Evolutionary conservation across 2,888 invertebrate species (phyloP).

Genomic region (Drepana falcataria): DNA sequence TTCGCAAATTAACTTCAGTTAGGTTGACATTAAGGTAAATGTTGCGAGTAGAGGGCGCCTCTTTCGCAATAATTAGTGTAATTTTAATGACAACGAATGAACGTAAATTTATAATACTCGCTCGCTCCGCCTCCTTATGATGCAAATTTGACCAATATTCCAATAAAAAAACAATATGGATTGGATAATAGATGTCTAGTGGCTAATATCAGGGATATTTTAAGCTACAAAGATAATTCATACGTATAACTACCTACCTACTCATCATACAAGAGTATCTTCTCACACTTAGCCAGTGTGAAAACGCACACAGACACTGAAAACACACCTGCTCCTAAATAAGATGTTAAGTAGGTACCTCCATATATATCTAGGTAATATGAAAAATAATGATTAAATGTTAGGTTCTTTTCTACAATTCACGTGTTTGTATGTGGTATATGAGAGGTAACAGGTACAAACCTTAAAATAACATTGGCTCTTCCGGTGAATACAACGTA

Average conservation of each 20-base stretch:
- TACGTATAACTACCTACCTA: not conserved
- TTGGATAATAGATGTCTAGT: too few relatives aligned
- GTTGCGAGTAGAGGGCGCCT: not conserved
- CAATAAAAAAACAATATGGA: too few relatives aligned
- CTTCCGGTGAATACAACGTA: constrained; percentile 56
- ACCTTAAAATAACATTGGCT: constrained; percentile 76
- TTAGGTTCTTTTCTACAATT: constrained; percentile 10
- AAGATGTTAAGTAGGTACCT: not conserved
- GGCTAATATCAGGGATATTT: too few relatives aligned
- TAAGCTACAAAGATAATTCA: not conserved
- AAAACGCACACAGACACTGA: not conserved
- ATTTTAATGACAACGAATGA: too few relatives aligned
- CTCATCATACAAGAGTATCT: not conserved
- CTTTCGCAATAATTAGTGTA: not conserved
- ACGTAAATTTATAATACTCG: too few relatives aligned
- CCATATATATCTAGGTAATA: not conserved
- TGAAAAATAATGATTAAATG: not conserved
- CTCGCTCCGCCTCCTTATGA: too few relatives aligned
- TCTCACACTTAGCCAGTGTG: not conserved
- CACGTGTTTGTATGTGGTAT: constrained; percentile 21
- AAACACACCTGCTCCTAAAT: not conserved
- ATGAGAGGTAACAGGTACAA: constrained; percentile 31
- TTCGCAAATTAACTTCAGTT: too few relatives aligned
- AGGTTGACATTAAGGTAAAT: too few relatives aligned
- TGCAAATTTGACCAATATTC: too few relatives aligned